Evolutionary conservation across 2,113 vertebrate species (phyloP).

Genomic region (Microcebus lehilahytsara): DNA sequence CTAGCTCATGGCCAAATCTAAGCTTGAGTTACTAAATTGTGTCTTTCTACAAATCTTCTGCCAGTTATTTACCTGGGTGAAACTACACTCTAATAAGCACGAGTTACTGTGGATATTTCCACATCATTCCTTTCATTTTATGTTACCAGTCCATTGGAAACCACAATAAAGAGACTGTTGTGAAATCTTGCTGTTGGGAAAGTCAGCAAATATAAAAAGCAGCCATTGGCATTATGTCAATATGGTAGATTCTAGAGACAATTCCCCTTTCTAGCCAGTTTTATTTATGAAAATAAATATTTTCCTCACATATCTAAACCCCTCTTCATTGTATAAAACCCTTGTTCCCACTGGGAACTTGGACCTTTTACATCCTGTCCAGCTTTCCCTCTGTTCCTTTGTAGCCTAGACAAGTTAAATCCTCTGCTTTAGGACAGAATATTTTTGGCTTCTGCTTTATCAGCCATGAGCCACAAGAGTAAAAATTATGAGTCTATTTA

Average conservation of each 20-base stretch:
- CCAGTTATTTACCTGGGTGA: slow-evolving; percentile 6
- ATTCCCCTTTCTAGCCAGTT: not conserved
- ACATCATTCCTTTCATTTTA: not conserved
- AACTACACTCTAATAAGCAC: not conserved
- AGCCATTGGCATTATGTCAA: not conserved
- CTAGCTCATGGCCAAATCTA: not conserved
- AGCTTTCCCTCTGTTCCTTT: slow-evolving; percentile 4
- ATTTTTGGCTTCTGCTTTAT: not conserved
- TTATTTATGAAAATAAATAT: slow-evolving; percentile 45
- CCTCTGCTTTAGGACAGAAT: slow-evolving; percentile 10
- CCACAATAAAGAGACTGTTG: not conserved
- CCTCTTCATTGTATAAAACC: not conserved
- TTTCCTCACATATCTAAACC: not conserved
- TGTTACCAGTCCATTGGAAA: slow-evolving; percentile 3
- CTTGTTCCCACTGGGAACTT: not conserved
- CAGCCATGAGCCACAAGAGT: not conserved
- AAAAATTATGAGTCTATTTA: slow-evolving; percentile 32
- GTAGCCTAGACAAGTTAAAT: slow-evolving; percentile 9
- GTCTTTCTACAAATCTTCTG: not conserved
- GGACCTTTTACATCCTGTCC: not conserved
- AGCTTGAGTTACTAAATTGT: not conserved
- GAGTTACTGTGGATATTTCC: not conserved
- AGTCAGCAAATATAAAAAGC: slow-evolving; percentile 35
- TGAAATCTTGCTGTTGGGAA: slow-evolving; percentile 23
- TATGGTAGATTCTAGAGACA: not conserved